Evolutionary conservation across 37 sponge, comb jelly and placozoan genomes (phyloP), one percentile per base, ranked within the genome.

Genomic region (Aplysina aerophoba): DNA sequence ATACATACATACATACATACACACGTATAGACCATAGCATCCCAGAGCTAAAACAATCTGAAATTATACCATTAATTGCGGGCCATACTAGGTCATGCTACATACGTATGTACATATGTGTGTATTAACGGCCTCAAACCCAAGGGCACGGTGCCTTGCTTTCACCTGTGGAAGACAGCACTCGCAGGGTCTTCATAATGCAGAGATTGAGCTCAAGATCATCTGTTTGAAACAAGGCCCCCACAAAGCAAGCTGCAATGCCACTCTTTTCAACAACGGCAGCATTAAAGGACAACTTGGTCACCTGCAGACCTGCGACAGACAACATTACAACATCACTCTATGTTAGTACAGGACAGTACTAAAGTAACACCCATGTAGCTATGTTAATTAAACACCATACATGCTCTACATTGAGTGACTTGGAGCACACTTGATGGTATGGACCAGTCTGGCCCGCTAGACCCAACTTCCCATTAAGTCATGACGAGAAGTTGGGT

Each of bases 201-300:
- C 55, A 55, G 19, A 86, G 57, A 14, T 53, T 65, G 22, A 81
- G 40, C 35, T 33, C 8, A 12, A 12, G 28, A 25, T 90, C 83
- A 19, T 74, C 73, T 80, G 44, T 35, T 36, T 63, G 17, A 20
- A 72, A 57, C 33, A 89, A 64, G 14, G 71, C 81, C 62, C 90
- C 72, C n/a, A 68, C 59, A 16, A 94, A 31, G n/a, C 30, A 78
- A 20, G 63, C 85, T 6, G 91, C 88, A 5, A 94, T 85, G 59
- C 79, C 88, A 85, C 94, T 94, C 77, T 83, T 90, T 55, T 94
- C 94, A 12, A 94, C 71, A 28, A 90, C 55, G 2, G 86, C 84
- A 37, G 86, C 86, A 79, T 94, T 94, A 79, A 81, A 94, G 34
- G 91, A 84, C 67, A 83, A 28, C 44, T 78, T 85, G 15, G 94